Conservation (phyloP, 2,888 invertebrate species). For the Drosophila anceps region DNA sequence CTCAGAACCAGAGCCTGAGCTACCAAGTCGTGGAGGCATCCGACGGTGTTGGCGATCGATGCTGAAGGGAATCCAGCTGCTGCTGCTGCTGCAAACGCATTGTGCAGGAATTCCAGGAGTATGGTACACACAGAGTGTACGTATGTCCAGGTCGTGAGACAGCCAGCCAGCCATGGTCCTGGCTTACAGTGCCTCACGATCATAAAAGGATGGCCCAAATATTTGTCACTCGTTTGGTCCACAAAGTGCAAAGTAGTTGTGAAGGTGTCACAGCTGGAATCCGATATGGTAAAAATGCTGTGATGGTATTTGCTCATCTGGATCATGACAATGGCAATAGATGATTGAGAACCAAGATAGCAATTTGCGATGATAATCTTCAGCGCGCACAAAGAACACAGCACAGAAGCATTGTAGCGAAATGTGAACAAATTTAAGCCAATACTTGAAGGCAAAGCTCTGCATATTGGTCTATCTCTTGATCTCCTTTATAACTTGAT, state of each 20-base stretch:
- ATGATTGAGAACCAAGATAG: slow-evolving; percentile 51
- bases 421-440: slow-evolving; percentile 17
- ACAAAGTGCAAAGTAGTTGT: slow-evolving; percentile 26
- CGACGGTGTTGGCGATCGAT: slow-evolving; percentile 50
- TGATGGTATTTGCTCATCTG: slow-evolving; percentile 48
- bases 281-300: slow-evolving; percentile 63
- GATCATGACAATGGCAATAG: slow-evolving; percentile 58
- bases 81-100: slow-evolving; percentile 45
- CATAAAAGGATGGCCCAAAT: slow-evolving; percentile 77
- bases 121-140: slow-evolving; percentile 44
- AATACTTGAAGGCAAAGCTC: neutral
- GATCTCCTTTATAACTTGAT: neutral
- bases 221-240: slow-evolving; percentile 59
- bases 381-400: slow-evolving; percentile 1
- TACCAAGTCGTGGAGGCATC: slow-evolving; percentile 36
- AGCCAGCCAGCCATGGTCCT: slow-evolving; percentile 59
- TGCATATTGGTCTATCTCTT: neutral
- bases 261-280: slow-evolving; percentile 62
- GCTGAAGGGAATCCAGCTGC: slow-evolving; percentile 48
- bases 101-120: slow-evolving; percentile 73
- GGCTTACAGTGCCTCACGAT: slow-evolving; percentile 68
- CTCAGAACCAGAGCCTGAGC: slow-evolving; percentile 1
- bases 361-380: slow-evolving; percentile 39
- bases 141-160: slow-evolving; percentile 69
- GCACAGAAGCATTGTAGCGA: slow-evolving; percentile 1